Base-by-base conservation (phyloP, 2,797 vertebrate species). In the Eospalax fontanierii region DNA sequence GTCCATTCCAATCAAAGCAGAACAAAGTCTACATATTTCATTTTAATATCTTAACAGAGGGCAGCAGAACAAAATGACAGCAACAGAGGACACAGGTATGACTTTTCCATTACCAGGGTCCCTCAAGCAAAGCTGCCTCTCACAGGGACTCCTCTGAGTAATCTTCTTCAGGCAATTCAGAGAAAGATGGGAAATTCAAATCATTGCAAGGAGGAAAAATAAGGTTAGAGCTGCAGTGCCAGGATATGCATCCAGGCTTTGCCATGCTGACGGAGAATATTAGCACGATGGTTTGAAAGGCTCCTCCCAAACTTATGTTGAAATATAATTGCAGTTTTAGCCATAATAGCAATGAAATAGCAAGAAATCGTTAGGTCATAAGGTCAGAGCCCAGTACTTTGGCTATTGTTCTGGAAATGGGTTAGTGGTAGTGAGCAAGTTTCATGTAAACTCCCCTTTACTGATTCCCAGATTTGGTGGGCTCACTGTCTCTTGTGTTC, bases 101-200 rank as follows among this genome's bases (percentile, higher is more conserved):
- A 33, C 40, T 84, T 86, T 84, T 66, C 46, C 26, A 82, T 74
- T 90, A 65, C 9, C 78, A 88, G 19, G 28, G 33, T 66, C 71
- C 43, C 79, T 92, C 33, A 85, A 78, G 50, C 61, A 90, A 89
- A 93, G 35, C 50, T 82, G n/a, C 38, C 43, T 91, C 46, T 79
- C 74, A 81, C 26, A 43, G 46, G n/a, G 54, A 90, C 87, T 90
- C 30, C 50, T 71, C 61, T 86, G 82, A n/a, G 26, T 90, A 79
- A 59, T 78, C 0, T 68, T 74, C 68, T 85, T 87, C 18, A 74
- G 63, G 46, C 57, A 54, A 54, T 57, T 40, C 65, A 83, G 22
- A 96, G 24, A 16, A 54, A 15, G 16, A 73, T 82, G 38, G 40
- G 89, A 93, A 88, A 82, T 81, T 21, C 16, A 87, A 75, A 73